Base-by-base conservation (phyloP, 1,140 invertebrate species). In the Temnothorax curvispinosus region DNA sequence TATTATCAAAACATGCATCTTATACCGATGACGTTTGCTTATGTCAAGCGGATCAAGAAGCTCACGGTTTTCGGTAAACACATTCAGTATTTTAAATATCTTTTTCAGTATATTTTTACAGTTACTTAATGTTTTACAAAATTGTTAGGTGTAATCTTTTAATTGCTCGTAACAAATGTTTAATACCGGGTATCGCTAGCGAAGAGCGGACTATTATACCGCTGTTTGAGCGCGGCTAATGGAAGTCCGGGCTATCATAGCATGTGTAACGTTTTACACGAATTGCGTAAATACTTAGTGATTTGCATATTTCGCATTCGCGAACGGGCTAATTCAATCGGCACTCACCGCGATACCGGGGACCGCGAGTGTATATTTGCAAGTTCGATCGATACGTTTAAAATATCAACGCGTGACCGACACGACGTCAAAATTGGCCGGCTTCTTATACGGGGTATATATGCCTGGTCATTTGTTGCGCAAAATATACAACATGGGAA, bases 311-410 rank as follows among this genome's bases (percentile, higher is more conserved):
- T 81, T 69, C 18, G 47, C 64, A 50, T 64, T 81, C 21, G 47
- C 77, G 8, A 81, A n/a, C 62, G 41, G n/a, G 8, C 47, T 80
- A 67, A 80, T 80, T 80, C 62, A 80, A 67, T 80, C 77, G 62
- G 35, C 77, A 27, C 58, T 64, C 56, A 13, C 35, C 27, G 27
- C 50, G 21, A 44, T 77, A 77, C 27, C 56, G 38, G 38, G n/a
- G n/a, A 35, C 44, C 60, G 60, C 27, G 64, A 44, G 13, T 69
- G 35, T 27, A 0, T 69, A 50, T 81, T 69, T 69, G 77, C 62
- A 67, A 41, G 64, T 54, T 81, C 77, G 62, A 81, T 80, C 77
- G 77, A 81, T 81, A 56, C 62, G 64, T 81, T 81, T 80, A 67
- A 78, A 80, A 80, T 80, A 81, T 81, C 64, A 56, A 80, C 62